These are phyloP conservation scores for Adineta ricciae DNA, from an alignment of 2,888 invertebrate genomes.

Conservation along the genomic window DNA sequence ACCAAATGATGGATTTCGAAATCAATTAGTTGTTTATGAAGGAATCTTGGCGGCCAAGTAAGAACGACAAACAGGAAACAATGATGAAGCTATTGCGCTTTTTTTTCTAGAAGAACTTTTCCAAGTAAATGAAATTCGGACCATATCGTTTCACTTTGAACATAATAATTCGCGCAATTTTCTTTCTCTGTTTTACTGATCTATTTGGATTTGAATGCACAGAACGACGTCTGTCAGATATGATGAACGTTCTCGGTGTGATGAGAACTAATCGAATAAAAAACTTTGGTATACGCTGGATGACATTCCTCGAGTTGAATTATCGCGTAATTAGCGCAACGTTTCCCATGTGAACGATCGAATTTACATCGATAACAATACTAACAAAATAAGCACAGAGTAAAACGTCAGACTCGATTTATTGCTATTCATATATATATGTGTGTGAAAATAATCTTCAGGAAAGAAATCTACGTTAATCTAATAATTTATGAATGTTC, in stretches of 20 bases:
- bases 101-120: neutral
- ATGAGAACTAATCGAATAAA: no score
- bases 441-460: neutral
- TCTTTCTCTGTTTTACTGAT: neutral
- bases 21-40: constrained; percentile 85
- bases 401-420: neutral
- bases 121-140: neutral
- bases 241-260: no score
- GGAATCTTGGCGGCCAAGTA: constrained; percentile 6
- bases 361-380: neutral
- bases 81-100: neutral
- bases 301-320: no score
- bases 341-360: neutral
- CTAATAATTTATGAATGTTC: neutral
- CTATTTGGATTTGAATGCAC: neutral
- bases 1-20: constrained; percentile 85
- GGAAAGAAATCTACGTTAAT: neutral
- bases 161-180: neutral
- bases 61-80: neutral
- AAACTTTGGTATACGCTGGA: no score
- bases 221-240: neutral
- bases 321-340: no score
- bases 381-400: neutral
- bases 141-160: neutral
- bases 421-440: neutral